A percentile compares a stretch with the other conserved stretches of the same genome.
Evolutionary conservation across 1,140 invertebrate species (phyloP).

Genomic region (Leptestheria dahalacensis): DNA sequence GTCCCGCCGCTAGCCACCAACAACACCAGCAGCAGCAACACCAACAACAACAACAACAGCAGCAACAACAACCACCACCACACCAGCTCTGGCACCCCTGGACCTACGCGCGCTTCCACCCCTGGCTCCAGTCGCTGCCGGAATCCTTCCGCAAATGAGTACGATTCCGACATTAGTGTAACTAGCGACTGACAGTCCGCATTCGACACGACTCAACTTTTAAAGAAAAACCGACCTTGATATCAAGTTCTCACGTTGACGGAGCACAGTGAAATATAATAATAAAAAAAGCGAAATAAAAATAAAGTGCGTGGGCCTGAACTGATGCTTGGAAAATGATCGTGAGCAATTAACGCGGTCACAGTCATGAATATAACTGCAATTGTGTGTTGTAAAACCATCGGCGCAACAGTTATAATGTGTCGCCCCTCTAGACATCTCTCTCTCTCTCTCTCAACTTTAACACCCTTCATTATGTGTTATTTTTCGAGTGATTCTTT

Average conservation of each 20-base stretch:
- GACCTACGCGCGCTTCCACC: not conserved
- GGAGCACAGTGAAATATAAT: not conserved
- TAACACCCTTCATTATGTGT: too few species aligned
- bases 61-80: not conserved
- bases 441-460: not conserved
- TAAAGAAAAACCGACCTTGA: too few species aligned
- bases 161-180: not conserved
- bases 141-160: not conserved
- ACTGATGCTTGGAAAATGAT: not conserved
- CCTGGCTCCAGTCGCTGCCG: not conserved
- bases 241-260: too few species aligned
- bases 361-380: not conserved
- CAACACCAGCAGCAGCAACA: not conserved
- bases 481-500: too few species aligned
- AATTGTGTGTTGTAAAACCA: not conserved
- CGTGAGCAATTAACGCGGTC: not conserved
- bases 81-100: not conserved
- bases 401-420: not conserved
- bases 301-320: not conserved
- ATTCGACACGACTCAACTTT: not conserved
- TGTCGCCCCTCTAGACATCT: not conserved
- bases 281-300: not conserved
- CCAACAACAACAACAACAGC: not conserved
- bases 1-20: not conserved
- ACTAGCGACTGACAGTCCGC: not conserved